Percentiles rank a stretch among this genome's conserved stretches.
Evolutionary conservation across 2,797 vertebrate species (phyloP).

Genomic region (Enteromius treurensis): DNA sequence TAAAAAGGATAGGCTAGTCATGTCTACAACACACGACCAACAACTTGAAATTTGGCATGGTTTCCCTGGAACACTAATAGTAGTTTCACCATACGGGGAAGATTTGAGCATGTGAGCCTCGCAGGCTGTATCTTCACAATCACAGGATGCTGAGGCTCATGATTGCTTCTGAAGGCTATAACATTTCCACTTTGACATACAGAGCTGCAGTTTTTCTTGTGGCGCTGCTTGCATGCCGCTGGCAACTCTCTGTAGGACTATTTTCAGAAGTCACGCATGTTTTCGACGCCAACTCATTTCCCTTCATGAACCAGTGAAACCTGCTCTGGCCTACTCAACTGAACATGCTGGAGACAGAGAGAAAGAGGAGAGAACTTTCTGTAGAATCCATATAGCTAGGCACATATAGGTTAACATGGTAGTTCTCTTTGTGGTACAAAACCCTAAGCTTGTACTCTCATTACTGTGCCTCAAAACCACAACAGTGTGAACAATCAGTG

Average conservation of each 20-base stretch:
- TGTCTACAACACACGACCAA: no score
- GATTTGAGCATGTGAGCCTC: neutral
- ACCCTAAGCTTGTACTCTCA: neutral
- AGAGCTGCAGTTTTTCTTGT: constrained; percentile 4
- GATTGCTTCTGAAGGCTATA: neutral
- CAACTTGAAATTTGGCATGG: no score
- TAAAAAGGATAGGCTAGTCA: no score
- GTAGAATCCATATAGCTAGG: no score
- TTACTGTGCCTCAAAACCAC: constrained; percentile 2
- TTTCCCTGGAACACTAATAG: no score
- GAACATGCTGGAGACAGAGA: neutral
- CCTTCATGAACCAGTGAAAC: neutral
- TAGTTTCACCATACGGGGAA: neutral
- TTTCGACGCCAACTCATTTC: constrained; percentile 35
- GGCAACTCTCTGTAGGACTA: neutral
- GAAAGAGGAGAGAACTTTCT: neutral
- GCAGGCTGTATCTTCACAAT: neutral
- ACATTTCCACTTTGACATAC: constrained; percentile 12
- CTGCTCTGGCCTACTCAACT: neutral
- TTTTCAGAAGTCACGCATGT: neutral
- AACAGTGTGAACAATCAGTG: neutral
- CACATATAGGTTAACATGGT: no score
- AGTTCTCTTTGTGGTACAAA: neutral
- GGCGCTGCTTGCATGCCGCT: neutral
- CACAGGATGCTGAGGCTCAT: constrained; percentile 27